Conservation (phyloP, 2,797 vertebrate species). For the Rhinoraja longicauda region DNA sequence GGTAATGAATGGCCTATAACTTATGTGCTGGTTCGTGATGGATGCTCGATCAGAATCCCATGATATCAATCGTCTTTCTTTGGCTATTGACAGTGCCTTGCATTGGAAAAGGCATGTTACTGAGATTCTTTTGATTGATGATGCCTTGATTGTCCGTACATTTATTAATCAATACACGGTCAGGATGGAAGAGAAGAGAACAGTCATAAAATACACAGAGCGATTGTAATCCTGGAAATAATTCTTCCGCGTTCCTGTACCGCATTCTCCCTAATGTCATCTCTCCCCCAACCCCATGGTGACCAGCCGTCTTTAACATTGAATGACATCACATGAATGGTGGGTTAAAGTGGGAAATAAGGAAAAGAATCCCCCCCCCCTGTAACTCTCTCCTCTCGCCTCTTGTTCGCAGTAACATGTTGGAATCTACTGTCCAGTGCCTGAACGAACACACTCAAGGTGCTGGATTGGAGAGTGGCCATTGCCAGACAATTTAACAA, state of each 20-base stretch:
- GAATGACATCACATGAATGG: neutral
- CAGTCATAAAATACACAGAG: neutral
- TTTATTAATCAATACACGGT: neutral
- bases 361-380: neutral
- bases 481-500: neutral
- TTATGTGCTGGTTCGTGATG: neutral
- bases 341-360: neutral
- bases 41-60: neutral
- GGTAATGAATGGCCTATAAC: constrained; percentile 9
- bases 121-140: neutral
- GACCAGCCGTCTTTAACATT: neutral
- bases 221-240: neutral
- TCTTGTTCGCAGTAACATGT: neutral
- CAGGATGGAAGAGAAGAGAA: neutral
- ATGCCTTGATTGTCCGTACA: neutral
- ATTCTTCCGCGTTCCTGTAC: neutral
- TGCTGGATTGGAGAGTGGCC: neutral
- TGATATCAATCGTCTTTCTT: neutral
- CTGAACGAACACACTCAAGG: neutral
- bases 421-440: neutral
- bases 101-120: neutral
- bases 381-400: neutral
- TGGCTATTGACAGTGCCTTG: neutral
- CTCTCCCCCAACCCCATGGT: too few relatives aligned
- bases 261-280: too few relatives aligned